Percentiles rank a stretch among this genome's conserved stretches.
Conservation (phyloP, 2,113 vertebrate genomes). For the Thinocorus orbignyianus region DNA sequence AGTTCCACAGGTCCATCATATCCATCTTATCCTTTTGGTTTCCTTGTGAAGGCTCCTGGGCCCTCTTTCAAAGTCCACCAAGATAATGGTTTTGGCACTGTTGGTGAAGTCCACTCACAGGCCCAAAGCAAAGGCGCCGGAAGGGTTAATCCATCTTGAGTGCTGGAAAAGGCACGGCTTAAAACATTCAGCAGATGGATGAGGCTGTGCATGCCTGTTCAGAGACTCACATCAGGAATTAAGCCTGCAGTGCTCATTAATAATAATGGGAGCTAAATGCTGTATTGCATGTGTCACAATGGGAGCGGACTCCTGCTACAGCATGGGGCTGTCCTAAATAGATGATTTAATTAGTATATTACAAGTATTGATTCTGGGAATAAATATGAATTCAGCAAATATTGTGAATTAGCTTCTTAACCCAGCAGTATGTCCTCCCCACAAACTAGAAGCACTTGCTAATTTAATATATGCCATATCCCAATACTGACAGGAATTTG, state of each 20-base stretch:
- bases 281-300: slow-evolving; percentile 1
- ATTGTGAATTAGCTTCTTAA: slow-evolving; percentile 45
- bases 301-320: background rate
- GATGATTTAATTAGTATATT: slow-evolving; percentile 52
- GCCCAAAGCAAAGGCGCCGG: background rate
- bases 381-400: slow-evolving; percentile 55
- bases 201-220: slow-evolving; percentile 1
- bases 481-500: background rate
- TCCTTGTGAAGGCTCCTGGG: background rate
- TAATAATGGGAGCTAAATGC: slow-evolving; percentile 60
- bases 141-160: background rate
- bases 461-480: background rate
- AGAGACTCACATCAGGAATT: slow-evolving; percentile 39
- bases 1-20: background rate
- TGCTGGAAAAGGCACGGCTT: background rate
- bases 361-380: slow-evolving; percentile 58
- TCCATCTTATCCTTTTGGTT: background rate
- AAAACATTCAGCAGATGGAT: background rate
- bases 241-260: slow-evolving; percentile 55
- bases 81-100: background rate
- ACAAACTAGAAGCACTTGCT: slow-evolving; percentile 23
- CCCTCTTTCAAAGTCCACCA: background rate
- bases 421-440: slow-evolving; percentile 1
- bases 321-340: slow-evolving; percentile 46
- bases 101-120: background rate